phyloP scores from a whole-genome alignment of 2,797 vertebrate genomes.

The Pelochelys cantorii region DNA sequence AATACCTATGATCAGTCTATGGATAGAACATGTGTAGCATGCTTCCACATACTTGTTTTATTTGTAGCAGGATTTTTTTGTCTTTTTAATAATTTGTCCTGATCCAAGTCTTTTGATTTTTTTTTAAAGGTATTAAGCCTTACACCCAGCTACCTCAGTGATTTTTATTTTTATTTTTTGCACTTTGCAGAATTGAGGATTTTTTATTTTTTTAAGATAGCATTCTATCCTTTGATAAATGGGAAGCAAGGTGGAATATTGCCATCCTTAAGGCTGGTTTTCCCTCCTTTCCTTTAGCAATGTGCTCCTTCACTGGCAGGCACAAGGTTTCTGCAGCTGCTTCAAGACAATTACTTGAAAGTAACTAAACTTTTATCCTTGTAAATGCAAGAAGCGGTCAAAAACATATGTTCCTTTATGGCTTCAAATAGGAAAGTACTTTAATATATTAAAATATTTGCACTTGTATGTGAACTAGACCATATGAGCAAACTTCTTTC shows the following conservation, averaged over 20 bases:
- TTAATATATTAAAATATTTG: neutral
- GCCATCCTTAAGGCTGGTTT: constrained; percentile 66
- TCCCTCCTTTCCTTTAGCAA: constrained; percentile 57
- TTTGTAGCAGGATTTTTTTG: constrained; percentile 17
- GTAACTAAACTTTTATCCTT: constrained; percentile 54
- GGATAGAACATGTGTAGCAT: neutral
- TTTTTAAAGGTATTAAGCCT: too few species aligned
- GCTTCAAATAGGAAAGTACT: constrained; percentile 32
- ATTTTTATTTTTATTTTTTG: constrained; percentile 38
- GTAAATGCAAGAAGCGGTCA: constrained; percentile 56
- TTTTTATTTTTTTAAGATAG: constrained; percentile 43
- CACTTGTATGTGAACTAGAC: constrained; percentile 21
- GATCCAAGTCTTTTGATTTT: too few species aligned
- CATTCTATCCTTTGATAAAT: constrained; percentile 62
- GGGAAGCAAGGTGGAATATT: constrained; percentile 55
- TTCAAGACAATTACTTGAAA: constrained; percentile 74
- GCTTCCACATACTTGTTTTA: neutral
- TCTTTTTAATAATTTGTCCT: neutral
- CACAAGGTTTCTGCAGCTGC: constrained; percentile 71
- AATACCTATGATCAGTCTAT: neutral
- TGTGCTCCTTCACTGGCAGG: constrained; percentile 72
- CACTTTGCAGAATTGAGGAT: constrained; percentile 51
- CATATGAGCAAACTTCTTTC: neutral
- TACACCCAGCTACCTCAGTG: constrained; percentile 75
- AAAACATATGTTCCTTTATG: constrained; percentile 56